phyloP scores from a whole-genome alignment of 2,888 invertebrate species.

The Andrena flavipes region DNA sequence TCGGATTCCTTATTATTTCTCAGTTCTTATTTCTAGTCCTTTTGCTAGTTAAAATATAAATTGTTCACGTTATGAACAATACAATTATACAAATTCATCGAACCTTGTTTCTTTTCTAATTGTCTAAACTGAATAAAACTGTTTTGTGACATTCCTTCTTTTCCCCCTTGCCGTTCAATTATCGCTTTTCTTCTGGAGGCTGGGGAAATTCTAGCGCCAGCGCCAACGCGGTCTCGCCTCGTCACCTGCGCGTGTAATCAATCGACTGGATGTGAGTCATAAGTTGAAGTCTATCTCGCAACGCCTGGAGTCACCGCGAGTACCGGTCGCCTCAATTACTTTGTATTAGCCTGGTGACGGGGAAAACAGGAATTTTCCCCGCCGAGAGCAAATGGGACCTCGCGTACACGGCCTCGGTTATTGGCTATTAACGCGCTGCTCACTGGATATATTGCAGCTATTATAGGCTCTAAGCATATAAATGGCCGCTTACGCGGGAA shows the following conservation, averaged over 20 bases:
- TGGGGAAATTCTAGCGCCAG: slow-evolving; percentile 58
- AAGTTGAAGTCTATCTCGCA: slow-evolving; percentile 3
- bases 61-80: too few relatives aligned
- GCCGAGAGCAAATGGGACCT: slow-evolving; percentile 30
- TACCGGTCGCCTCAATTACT: slow-evolving; percentile 17
- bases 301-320: slow-evolving; percentile 4
- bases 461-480: slow-evolving; percentile 40
- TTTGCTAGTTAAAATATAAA: too few relatives aligned
- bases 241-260: slow-evolving; percentile 58
- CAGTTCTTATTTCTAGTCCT: too few relatives aligned
- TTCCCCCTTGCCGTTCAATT: slow-evolving; percentile 42
- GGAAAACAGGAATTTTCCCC: slow-evolving; percentile 46
- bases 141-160: not conserved
- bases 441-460: slow-evolving; percentile 49
- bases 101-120: too few relatives aligned
- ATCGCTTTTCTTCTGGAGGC: slow-evolving; percentile 26
- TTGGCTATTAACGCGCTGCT: slow-evolving; percentile 51
- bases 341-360: slow-evolving; percentile 1
- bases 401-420: slow-evolving; percentile 37
- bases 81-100: too few relatives aligned
- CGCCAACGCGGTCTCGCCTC: slow-evolving; percentile 28
- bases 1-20: too few relatives aligned
- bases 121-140: too few relatives aligned
- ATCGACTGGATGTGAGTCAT: slow-evolving; percentile 49
- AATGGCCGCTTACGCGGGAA: slow-evolving; percentile 40